Conservation (phyloP, 2,113 vertebrate genomes). For the Rhizomys pruinosus region DNA sequence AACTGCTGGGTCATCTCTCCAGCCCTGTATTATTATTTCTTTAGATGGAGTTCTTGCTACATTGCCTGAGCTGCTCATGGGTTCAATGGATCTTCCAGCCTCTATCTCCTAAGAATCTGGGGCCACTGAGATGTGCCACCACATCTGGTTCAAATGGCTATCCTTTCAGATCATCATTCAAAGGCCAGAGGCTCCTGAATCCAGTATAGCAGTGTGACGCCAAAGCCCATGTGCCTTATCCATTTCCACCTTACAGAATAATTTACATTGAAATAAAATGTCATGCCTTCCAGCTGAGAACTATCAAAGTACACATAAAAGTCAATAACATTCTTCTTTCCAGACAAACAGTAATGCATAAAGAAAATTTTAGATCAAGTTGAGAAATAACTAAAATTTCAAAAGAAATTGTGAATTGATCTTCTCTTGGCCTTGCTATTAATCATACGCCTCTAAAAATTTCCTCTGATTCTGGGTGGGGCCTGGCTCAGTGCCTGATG, state of each 20-base stretch:
- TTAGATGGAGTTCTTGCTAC: not conserved
- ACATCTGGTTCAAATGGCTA: not conserved
- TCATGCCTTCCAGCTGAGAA: not conserved
- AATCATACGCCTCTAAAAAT: not conserved
- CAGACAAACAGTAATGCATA: not conserved
- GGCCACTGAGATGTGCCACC: not conserved
- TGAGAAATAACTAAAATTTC: constrained; percentile 10
- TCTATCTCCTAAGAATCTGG: not conserved
- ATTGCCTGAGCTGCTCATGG: not conserved
- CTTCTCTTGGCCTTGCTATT: not conserved
- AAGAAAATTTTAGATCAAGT: not conserved
- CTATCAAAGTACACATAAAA: not conserved
- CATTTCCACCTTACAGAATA: not conserved
- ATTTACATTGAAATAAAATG: constrained; percentile 43
- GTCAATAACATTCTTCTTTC: not conserved
- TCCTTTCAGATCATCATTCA: not conserved
- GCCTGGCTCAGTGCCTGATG: not conserved
- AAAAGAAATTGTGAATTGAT: not conserved
- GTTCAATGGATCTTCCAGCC: not conserved
- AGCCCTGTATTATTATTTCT: not conserved
- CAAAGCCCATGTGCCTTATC: not conserved
- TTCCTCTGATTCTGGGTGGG: not conserved
- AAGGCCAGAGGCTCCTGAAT: not conserved
- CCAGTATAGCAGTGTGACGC: not conserved
- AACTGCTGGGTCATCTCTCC: no score